Base-by-base conservation (phyloP, 2,888 invertebrate genomes). In the Melanostoma mellinum region DNA sequence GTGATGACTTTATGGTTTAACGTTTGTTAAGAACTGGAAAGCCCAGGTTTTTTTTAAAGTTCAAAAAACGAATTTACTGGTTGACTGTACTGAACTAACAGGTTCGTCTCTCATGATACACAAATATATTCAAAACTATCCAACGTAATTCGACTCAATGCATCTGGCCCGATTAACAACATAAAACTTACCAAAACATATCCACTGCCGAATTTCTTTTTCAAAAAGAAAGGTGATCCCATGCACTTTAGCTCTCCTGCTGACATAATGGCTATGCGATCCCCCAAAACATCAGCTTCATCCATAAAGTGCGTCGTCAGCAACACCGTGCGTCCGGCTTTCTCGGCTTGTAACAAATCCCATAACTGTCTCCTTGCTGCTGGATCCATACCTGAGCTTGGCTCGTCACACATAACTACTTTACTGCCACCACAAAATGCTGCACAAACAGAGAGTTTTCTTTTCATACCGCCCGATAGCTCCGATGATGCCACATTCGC, bases 271-370 rank as follows among this genome's bases (percentile, higher is more conserved):
- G 96, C 96, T 75, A 97, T 95, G 42, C 96, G 92, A 90, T 97
- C 97, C 0, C 96, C 97, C 2, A 97, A 92, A 63, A 95, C 92
- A 89, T 97, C 97, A 0, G 97, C 97, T 90, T 97, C 96, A 87
- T 96, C 96, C 95, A 97, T 96, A 88, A 96, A 96, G 90, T 97
- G 96, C 0, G 96, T 96, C 0, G 96, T 95, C 65, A 97, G 91
- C 53, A 97, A 92, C 89, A 97, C 94, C 0, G 96, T 95, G 9
- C 96, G 93, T 50, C 94, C 94, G 86, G 92, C 92, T 87, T 96
- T 95, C 86, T 95, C 94, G 86, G 92, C 92, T 89, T 95, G 94
- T 76, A 97, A 91, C 10, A 97, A 91, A 85, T 95, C 94, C 96
- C 97, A 97, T 0, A 97, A 92, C 4, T 94, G 94, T 67, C 96